A percentile compares a stretch with the other conserved stretches of the same genome.
These are phyloP conservation scores for Chionomys nivalis DNA, from an alignment of 2,113 vertebrate genomes.

Conservation along the genomic window DNA sequence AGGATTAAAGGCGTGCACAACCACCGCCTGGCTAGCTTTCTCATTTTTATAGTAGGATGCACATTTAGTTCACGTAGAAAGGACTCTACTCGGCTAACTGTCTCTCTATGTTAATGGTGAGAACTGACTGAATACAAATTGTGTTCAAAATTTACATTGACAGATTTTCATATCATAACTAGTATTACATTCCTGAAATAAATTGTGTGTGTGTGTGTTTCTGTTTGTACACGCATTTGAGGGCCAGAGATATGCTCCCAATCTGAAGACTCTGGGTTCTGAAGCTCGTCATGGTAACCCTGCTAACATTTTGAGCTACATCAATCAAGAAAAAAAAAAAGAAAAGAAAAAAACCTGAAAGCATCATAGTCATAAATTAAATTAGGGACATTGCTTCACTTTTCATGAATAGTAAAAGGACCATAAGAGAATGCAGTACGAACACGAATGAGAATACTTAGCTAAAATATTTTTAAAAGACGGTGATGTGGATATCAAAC, in stretches of 20 bases:
- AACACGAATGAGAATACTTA: not conserved
- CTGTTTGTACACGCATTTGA: too few relatives aligned
- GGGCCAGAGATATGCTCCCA: too few relatives aligned
- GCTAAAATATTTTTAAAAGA: not conserved
- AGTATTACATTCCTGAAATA: too few relatives aligned
- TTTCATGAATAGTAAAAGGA: not conserved
- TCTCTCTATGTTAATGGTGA: too few relatives aligned
- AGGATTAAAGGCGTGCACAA: too few relatives aligned
- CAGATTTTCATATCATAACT: too few relatives aligned
- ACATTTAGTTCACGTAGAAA: conserved; percentile 10
- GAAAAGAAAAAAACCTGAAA: not conserved
- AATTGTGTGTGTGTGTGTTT: too few relatives aligned
- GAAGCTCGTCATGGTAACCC: not conserved
- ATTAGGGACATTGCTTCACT: not conserved
- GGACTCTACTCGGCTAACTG: too few relatives aligned
- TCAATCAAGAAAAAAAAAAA: not conserved
- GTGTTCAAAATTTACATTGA: too few relatives aligned
- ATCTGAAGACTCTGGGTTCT: not conserved
- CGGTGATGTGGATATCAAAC: not conserved
- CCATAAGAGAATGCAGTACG: not conserved
- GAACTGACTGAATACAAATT: too few relatives aligned
- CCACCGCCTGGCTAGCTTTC: not conserved
- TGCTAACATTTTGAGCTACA: not conserved
- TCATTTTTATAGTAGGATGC: not conserved
- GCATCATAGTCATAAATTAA: not conserved